Conservation (phyloP, 2,888 invertebrate species). For the Dascillus cervinus region DNA sequence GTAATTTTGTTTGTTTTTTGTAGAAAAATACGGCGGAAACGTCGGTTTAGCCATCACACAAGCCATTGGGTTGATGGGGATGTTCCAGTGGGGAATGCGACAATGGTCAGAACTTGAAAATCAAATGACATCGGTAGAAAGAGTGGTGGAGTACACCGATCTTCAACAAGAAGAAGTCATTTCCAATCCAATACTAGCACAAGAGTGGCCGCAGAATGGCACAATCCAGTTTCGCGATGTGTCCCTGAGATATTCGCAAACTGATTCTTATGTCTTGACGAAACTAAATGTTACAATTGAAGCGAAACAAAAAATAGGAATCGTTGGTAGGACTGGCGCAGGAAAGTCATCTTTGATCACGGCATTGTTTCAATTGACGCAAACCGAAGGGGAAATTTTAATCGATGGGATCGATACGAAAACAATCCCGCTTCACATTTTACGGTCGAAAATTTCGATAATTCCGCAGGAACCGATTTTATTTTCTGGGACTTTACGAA, state of each 20-base stretch:
- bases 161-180: conserved; percentile 49
- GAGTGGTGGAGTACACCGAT: conserved; percentile 72
- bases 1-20: conserved; percentile 38
- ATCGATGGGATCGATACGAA: conserved; percentile 72
- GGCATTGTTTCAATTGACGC: conserved; percentile 72
- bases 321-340: conserved; percentile 77
- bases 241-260: conserved; percentile 61
- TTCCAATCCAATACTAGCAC: conserved; percentile 12
- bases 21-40: conserved; percentile 35
- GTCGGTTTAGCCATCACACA: conserved; percentile 40
- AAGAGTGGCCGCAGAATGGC: conserved; percentile 64
- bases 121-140: conserved; percentile 86
- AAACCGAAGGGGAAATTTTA: conserved; percentile 65
- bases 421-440: conserved; percentile 60
- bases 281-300: conserved; percentile 58
- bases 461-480: conserved; percentile 82
- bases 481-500: conserved; percentile 78
- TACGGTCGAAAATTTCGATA: conserved; percentile 71
- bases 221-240: conserved; percentile 59
- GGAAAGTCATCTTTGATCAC: conserved; percentile 71
- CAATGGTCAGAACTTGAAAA: conserved; percentile 49
- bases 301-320: conserved; percentile 64
- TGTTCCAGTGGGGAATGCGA: conserved; percentile 82
- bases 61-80: conserved; percentile 39
- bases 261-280: conserved; percentile 65